Conservation (phyloP, 2,888 invertebrate species). For the Drosophila fungiperda region DNA sequence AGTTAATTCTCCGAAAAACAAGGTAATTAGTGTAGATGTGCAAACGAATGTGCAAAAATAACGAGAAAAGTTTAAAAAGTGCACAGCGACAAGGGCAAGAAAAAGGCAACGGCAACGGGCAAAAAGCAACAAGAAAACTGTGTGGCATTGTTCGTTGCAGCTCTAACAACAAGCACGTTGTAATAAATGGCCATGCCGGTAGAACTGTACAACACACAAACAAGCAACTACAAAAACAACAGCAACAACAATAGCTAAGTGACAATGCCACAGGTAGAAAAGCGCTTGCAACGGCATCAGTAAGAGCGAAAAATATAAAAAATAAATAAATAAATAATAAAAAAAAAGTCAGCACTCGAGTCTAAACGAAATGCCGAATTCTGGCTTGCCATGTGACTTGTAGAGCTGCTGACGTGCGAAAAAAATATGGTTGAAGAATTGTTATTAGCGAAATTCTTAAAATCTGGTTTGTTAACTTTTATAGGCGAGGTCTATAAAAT, state of each 20-base stretch:
- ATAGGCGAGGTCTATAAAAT: not conserved
- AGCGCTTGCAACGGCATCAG: slow-evolving; percentile 14
- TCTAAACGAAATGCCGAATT: not conserved
- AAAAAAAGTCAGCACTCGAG: not conserved
- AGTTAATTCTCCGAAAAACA: slow-evolving; percentile 82
- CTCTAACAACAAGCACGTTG: slow-evolving; percentile 58
- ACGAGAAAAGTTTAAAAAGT: slow-evolving; percentile 78
- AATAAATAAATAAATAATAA: not conserved
- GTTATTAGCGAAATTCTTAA: not conserved
- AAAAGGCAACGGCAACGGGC: slow-evolving; percentile 24
- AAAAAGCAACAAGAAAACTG: slow-evolving; percentile 55
- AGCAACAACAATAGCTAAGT: slow-evolving; percentile 15
- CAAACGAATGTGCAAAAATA: slow-evolving; percentile 81
- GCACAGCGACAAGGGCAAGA: slow-evolving; percentile 22
- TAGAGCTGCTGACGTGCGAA: not conserved
- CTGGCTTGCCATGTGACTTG: slow-evolving; percentile 27
- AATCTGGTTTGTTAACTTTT: not conserved
- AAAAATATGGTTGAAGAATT: not conserved
- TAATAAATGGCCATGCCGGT: slow-evolving; percentile 68
- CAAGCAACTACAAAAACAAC: slow-evolving; percentile 24
- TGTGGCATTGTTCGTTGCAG: slow-evolving; percentile 74
- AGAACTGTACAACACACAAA: slow-evolving; percentile 32
- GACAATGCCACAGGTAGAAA: slow-evolving; percentile 49
- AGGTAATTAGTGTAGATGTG: slow-evolving; percentile 80
- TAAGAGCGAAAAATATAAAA: slow-evolving; percentile 3